phyloP scores from a whole-genome alignment of 2,888 invertebrate genomes.

The Allygus modestus region DNA sequence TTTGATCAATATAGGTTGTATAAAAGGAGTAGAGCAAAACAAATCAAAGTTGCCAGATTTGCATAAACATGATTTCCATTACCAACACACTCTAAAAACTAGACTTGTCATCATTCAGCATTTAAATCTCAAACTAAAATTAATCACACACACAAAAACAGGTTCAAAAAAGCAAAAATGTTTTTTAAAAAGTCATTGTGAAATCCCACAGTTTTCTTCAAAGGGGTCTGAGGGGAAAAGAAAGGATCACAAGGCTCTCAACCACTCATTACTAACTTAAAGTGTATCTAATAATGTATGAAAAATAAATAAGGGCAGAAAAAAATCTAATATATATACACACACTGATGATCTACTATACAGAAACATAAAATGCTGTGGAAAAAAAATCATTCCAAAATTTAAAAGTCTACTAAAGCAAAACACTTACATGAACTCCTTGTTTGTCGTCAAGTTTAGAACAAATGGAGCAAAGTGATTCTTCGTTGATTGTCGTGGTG shows the following conservation, averaged over 20 bases:
- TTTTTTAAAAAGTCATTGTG: too few species aligned
- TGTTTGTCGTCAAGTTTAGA: background rate
- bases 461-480: background rate
- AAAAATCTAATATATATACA: background rate
- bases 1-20: too few species aligned
- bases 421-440: constrained; percentile 11
- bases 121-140: too few species aligned
- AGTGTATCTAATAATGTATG: background rate
- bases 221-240: too few species aligned
- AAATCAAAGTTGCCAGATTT: too few species aligned
- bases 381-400: background rate
- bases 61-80: too few species aligned
- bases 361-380: background rate
- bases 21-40: too few species aligned
- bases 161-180: too few species aligned
- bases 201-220: too few species aligned
- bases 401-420: background rate
- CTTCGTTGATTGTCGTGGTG: background rate
- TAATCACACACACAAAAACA: too few species aligned
- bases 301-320: background rate
- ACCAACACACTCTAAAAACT: too few species aligned
- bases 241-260: background rate
- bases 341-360: background rate
- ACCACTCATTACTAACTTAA: background rate
- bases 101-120: too few species aligned